These are phyloP conservation scores for Hystrix cristata DNA, from an alignment of 2,113 vertebrate species.

Conservation along the genomic window DNA sequence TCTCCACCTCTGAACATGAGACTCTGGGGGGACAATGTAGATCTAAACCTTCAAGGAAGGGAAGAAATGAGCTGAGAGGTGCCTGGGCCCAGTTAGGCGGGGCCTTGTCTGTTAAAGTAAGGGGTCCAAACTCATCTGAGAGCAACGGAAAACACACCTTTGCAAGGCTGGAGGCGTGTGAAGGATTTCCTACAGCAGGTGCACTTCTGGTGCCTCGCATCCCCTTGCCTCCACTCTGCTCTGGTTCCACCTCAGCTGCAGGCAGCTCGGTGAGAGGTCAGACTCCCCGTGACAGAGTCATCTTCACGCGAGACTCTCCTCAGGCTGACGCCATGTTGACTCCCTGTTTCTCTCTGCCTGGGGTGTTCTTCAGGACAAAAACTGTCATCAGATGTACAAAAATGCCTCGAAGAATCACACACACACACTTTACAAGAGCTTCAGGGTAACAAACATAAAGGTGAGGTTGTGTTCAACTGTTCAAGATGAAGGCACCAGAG, in stretches of 20 bases:
- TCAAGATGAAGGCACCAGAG: background rate
- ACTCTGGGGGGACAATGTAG: background rate
- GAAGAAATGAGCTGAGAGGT: background rate
- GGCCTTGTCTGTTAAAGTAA: background rate
- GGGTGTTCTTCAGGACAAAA: background rate
- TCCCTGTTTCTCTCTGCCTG: background rate
- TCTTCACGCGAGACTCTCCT: background rate
- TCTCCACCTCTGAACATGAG: background rate
- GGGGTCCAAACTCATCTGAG: background rate
- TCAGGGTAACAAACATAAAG: background rate
- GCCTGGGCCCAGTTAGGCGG: background rate
- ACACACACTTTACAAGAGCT: background rate
- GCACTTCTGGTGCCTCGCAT: rapidly evolving
- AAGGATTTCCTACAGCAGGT: background rate
- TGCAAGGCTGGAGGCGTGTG: background rate
- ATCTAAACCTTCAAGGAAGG: background rate
- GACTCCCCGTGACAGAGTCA: background rate
- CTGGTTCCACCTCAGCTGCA: background rate
- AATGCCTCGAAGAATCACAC: background rate
- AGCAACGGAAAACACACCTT: background rate
- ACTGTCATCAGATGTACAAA: background rate
- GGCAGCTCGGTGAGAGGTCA: background rate
- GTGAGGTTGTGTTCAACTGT: background rate
- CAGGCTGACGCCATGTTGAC: background rate
- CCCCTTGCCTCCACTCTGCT: background rate